Evolutionary conservation across 1,140 invertebrate species (phyloP).

Genomic region (Gryllus bimaculatus): DNA sequence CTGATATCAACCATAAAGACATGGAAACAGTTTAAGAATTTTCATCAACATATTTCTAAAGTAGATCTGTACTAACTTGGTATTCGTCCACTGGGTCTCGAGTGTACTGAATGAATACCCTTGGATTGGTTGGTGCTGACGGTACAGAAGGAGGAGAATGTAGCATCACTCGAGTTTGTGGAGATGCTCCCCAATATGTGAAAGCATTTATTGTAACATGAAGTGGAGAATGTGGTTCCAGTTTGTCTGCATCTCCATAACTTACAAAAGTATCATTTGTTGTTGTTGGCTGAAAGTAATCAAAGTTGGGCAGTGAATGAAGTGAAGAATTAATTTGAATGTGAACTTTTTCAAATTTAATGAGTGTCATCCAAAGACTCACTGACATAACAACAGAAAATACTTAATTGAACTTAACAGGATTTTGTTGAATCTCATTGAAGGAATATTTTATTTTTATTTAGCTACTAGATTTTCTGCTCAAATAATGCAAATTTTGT

Average conservation of each 20-base stretch:
- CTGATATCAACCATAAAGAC: not conserved
- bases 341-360: no score
- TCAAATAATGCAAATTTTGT: no score
- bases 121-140: slow-evolving; percentile 53
- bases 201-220: slow-evolving; percentile 65
- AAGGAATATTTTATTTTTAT: no score
- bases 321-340: no score
- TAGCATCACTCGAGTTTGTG: slow-evolving; percentile 43
- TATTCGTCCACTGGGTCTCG: slow-evolving; percentile 34
- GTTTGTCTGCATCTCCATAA: slow-evolving; percentile 38
- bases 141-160: slow-evolving; percentile 62
- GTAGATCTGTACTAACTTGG: slow-evolving; percentile 27
- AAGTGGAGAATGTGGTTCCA: slow-evolving; percentile 56
- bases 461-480: no score
- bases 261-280: slow-evolving; percentile 25
- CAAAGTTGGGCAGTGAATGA: not conserved
- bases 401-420: no score
- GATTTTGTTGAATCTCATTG: no score
- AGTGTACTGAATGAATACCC: slow-evolving; percentile 32
- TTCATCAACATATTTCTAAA: no score
- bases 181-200: slow-evolving; percentile 72
- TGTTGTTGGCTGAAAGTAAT: not conserved
- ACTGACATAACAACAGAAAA: no score
- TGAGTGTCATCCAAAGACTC: no score
- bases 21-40: not conserved